Evolutionary conservation across 2,888 invertebrate genomes (phyloP), one percentile per base, ranked within the genome.

Genomic region (Acrocyrtus sp.): DNA sequence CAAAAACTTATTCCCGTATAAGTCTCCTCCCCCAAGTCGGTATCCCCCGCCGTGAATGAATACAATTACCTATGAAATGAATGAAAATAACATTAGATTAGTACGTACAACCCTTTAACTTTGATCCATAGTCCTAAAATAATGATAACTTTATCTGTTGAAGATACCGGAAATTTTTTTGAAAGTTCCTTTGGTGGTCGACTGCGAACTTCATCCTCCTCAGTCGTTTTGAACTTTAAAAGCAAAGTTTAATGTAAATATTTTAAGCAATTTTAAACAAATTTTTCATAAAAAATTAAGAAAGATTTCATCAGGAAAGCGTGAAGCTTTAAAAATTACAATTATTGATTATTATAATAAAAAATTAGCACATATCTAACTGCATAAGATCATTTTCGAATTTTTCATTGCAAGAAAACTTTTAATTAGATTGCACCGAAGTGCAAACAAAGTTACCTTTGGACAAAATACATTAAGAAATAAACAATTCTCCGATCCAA

Each of bases 41-140:
- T 51, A 72, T n/a, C 77, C 74, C 2, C 78, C 77, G 1, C 78
- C 79, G 34, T 76, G 76, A 5, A 79, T 60, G 34, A 74, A 78
- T 0, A 79, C 62, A 15, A 76, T 51, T 1, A 78, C 76, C 51
- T 66, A n/a, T 27, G 3, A 34, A 12, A 21, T 21, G 24, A 41
- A 62, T 19, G 34, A 34, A 54, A 19, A 3, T 34, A 34, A 26
- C 22, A 54, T 17, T 12, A 29, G 10, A 54, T 29, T 27, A 1
- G 5, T 26, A 54, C 19, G 2, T n/a, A 29, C 17, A 19, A 29
- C 6, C 17, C 3, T 19, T 12, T 17, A 21, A 39, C 45, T 47
- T 47, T 29, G 12, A n/a, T n/a, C n/a, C n/a, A n/a, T n/a, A n/a
- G n/a, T n/a, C n/a, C 8, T 34, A 34, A 34, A 27, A 29, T n/a